Evolutionary conservation across 2,113 vertebrate genomes (phyloP), one percentile per base, ranked within the genome.

Genomic region (Elaphurus davidianus): DNA sequence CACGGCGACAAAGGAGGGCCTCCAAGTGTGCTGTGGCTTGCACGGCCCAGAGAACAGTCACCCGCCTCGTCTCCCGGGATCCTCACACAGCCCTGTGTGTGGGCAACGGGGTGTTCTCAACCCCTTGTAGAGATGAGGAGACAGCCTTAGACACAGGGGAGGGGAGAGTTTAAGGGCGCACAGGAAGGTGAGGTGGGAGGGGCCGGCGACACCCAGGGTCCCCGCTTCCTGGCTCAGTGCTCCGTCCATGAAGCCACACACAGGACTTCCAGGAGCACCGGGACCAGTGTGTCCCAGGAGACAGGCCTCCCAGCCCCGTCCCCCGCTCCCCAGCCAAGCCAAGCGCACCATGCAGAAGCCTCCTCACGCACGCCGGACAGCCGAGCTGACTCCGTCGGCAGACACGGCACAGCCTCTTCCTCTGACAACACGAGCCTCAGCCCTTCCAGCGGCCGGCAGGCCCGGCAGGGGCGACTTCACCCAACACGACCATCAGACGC

Each of bases 321-420:
- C 81, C 67, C 50, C 30, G 23, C 71, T 71, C 67, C 30, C 82
- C 45, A 64, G 87, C 36, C 90, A 86, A 85, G 92, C 92, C 95
- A 95, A 95, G 96, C 57, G 6, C 76, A 97, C 62, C 45, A 12
- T 45, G 90, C 95, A 97, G 45, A 97, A 96, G 54, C 82, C 8
- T n/a, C 67, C 43, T 95, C 40, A 74, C 3, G 2, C 76, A 21
- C 90, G 87, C 64, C 25, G 12, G 33, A 76, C 43, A 59, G 71
- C 81, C 23, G 19, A 57, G 86, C 78, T 14, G 2, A 36, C 87
- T 54, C 96, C 36, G 55, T 36, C 28, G 10, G 55, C 90, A 96
- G 74, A 90, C 4, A 85, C 2, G 15, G 59, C 64, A 3, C 64
- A 13, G 89, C 91, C 89, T 50, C 82, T 86, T 87, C 47, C 91